Conservation (phyloP, 2,113 vertebrate genomes). For the Chaetops frenatus region DNA sequence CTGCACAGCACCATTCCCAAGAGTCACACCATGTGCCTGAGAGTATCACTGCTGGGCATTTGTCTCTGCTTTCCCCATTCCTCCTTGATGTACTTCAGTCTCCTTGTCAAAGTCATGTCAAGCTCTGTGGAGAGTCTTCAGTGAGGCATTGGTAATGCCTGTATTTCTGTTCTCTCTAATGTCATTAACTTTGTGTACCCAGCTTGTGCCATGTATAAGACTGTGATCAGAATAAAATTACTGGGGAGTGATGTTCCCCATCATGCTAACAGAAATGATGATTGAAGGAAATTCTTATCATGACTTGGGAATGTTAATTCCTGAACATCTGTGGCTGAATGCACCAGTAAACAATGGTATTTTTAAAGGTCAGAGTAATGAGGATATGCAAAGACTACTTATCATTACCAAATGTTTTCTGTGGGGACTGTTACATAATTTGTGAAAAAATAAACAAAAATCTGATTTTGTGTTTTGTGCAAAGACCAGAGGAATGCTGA, state of each 20-base stretch:
- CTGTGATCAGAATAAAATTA: not conserved
- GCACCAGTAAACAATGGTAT: not conserved
- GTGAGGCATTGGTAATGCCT: not conserved
- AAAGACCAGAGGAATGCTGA: not conserved
- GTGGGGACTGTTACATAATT: not conserved
- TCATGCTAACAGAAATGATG: not conserved
- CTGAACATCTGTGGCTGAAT: not conserved
- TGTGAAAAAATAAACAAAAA: not conserved
- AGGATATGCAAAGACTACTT: not conserved
- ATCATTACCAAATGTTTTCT: not conserved
- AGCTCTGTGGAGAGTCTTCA: not conserved
- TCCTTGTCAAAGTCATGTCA: not conserved
- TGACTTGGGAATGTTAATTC: not conserved
- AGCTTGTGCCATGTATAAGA: not conserved
- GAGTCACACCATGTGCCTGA: not conserved
- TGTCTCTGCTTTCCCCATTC: not conserved
- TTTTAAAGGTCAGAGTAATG: conserved; percentile 14
- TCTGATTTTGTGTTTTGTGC: not conserved
- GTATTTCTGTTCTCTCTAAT: not conserved
- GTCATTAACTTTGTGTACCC: not conserved
- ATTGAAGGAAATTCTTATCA: not conserved
- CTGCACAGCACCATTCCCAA: not conserved
- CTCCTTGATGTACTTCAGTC: not conserved
- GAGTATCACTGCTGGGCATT: not conserved
- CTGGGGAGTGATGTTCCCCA: not conserved